Base-by-base conservation (phyloP, 2,888 invertebrate species). In the Ornithoptera alexandrae region DNA sequence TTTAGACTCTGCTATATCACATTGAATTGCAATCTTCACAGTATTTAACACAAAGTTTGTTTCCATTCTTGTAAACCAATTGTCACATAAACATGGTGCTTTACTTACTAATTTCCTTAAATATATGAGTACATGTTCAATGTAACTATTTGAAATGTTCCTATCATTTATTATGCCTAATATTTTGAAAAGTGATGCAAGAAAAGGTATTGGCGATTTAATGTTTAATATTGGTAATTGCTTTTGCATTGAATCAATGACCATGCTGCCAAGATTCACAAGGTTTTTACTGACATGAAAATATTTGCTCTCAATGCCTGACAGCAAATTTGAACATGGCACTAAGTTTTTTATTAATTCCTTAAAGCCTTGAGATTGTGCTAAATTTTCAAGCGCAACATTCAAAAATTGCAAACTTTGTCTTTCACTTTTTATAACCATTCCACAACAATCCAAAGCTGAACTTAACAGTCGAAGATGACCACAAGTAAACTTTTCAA, bases 61-160 rank as follows among this genome's bases (percentile, higher is more conserved):
- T 86, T 95, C 95, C 76, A 93, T 90, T 87, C 94, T 94, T 0
- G 94, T 94, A 79, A 94, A 94, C 94, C 94, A 94, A 79, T 94
- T 94, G 61, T 89, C 89, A 70, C 87, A 89, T n/a, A 94, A 83
- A 76, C 86, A 87, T 68, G 88, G 89, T 24, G 75, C 69, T 69
- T 74, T 82, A 24, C 79, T 82, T 8, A 86, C 84, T 20, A 94
- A 72, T 66, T 81, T 82, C 67, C 79, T 81, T 30, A 94, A 79
- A 79, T 94, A 94, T n/a, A 76, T 77, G 69, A 75, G 76, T 65
- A 81, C 84, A 76, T 80, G 87, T 79, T 81, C 80, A 36, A 94
- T 75, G 75, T 93, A 93, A 24, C 75, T 67, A 56, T 85, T 76
- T 68, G 89, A 85, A 20, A 93, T 75, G 79, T 88, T 75, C 73